Base-by-base conservation (phyloP, 2,797 vertebrate species). In the Siniperca scherzeri region DNA sequence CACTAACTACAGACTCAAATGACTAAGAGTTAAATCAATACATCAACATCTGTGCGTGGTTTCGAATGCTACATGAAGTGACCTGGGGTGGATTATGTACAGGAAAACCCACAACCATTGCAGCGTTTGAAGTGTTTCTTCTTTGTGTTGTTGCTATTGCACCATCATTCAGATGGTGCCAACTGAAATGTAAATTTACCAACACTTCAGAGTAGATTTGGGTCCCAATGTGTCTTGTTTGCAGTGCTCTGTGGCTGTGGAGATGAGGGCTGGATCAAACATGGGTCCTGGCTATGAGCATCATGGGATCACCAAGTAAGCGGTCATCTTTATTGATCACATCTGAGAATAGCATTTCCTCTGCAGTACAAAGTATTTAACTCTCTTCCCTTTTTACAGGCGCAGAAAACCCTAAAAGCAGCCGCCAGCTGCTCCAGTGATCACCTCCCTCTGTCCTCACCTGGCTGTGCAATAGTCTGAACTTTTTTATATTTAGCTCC, bases 231-330 rank as follows among this genome's bases (percentile, higher is more conserved):
- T 53, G 5, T 72, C 2, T 22, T 82, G 25, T 83, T 36, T 30
- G 0, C 92, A 99, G 98, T 99, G 98, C 57, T 97, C 98, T 0
- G 93, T 98, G 82, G 98, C 97, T 7, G 33, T 99, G 90, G 98
- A 97, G 93, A 99, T 99, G 98, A 97, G 91, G 86, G 97, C 97
- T 1, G 98, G 99, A n/a, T 98, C 98, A 21, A 96, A 96, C 17
- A 90, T 98, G 80, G 98, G 97, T 44, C 97, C 98, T 12, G 96
- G 97, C 6, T 96, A 95, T 42, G 95, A 98, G 90, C 98, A 99
- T 89, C 97, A 98, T 0, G 97, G 94, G 68, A 95, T 96, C 82
- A 95, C 96, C 40, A 99, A 99, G 98, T 99, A 95, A 95, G 97
- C 74, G 1, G 0, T 33, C 4, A 5, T 44, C 4, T 66, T 68